Evolutionary conservation across 2,888 invertebrate species (phyloP).

Genomic region (Dendrolimus pini): DNA sequence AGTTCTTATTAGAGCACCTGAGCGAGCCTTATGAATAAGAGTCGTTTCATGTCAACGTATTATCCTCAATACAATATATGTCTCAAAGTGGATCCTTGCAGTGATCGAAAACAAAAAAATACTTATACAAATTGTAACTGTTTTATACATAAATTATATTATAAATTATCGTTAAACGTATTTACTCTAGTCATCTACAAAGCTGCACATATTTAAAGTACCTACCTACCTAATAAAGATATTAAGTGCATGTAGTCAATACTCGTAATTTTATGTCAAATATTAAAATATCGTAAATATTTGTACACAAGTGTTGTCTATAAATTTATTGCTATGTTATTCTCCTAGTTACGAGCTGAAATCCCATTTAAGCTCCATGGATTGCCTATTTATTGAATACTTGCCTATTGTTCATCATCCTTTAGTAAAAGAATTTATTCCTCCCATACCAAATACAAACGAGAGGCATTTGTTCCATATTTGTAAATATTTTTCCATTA

Average conservation of each 20-base stretch:
- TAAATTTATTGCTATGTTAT: constrained; percentile 36
- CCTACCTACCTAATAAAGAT: constrained; percentile 45
- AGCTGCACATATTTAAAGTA: constrained; percentile 61
- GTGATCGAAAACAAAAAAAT: constrained; percentile 67
- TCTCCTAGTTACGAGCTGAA: constrained; percentile 40
- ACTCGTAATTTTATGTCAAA: constrained; percentile 55
- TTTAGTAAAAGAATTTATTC: constrained; percentile 25
- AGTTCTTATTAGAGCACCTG: constrained; percentile 79
- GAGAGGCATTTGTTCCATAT: constrained; percentile 53
- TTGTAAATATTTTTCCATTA: constrained; percentile 72
- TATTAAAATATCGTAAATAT: constrained; percentile 43
- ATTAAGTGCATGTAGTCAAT: constrained; percentile 66
- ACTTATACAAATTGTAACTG: constrained; percentile 54
- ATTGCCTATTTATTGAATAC: constrained; percentile 2
- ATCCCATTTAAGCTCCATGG: constrained; percentile 6
- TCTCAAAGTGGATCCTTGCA: constrained; percentile 74
- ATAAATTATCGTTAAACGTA: constrained; percentile 50
- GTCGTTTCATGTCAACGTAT: constrained; percentile 54
- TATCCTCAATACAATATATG: constrained; percentile 68
- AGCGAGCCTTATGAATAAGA: constrained; percentile 80
- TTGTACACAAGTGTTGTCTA: constrained; percentile 48
- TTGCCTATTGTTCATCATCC: constrained; percentile 18
- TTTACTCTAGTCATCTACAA: constrained; percentile 74
- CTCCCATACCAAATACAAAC: constrained; percentile 54
- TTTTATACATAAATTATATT: constrained; percentile 50